Evolutionary conservation across 2,888 invertebrate species (phyloP), one percentile per base, ranked within the genome.

Genomic region (Drosophila macrospina): DNA sequence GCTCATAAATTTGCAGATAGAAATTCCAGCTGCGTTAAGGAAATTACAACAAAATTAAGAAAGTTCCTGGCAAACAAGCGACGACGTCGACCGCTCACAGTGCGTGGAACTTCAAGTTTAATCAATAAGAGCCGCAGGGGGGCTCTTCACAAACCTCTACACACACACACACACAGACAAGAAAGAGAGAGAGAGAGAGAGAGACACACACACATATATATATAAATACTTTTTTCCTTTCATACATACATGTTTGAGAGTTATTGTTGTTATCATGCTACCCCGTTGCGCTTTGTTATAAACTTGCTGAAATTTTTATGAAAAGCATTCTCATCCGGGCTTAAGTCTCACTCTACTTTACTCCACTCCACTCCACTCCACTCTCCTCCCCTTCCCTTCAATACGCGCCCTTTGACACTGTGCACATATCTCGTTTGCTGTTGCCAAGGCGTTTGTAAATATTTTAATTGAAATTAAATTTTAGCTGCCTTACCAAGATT

Each of bases 11-110:
- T 82, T 66, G 74, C 86, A 86, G 88, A 89, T 89, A 87, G 89
- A 87, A 86, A 86, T 86, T 89, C 88, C 89, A 82, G 61, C 89
- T 72, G 89, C 78, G 85, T 74, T 74, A 78, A 80, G 78, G 86
- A 86, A 86, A 86, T 86, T 86, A 86, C 86, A 86, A 82, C 76
- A 84, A 86, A 85, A 86, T 86, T 86, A 86, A 87, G 80, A 86
- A 86, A 89, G 69, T 88, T 86, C 64, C 60, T 67, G 64, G 70
- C 69, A 60, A 70, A 68, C 61, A 59, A 60, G 41, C 63, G 80
- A n/a, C n/a, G n/a, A n/a, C n/a, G n/a, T n/a, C n/a, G n/a, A 70
- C 73, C 78, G 57, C 77, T 70, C 74, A 66, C 65, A 69, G 77
- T 82, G 82, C 79, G 78, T 77, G 80, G 74, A 80, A 86, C 89